Evolutionary conservation across 2,888 invertebrate species (phyloP), one percentile per base, ranked within the genome.

Genomic region (Synanthedon vespiformis): DNA sequence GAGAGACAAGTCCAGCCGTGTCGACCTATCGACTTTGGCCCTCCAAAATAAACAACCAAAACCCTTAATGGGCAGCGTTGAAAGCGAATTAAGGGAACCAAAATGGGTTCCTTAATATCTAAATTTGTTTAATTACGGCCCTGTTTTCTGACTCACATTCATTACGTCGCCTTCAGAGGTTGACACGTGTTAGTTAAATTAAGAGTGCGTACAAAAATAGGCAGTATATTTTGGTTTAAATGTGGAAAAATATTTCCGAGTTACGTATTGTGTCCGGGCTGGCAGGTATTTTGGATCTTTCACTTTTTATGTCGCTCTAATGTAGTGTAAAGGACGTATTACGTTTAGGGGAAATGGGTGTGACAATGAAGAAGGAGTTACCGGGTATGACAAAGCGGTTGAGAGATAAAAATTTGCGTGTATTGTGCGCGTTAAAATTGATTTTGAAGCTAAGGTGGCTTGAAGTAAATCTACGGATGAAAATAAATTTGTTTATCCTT

Each of bases 91-190:
- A 47, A 14, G 40, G 13, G 53, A 51, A 13, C 27, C 52, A 27
- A 51, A 41, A 56, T 52, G 48, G 41, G 49, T 40, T 56, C 52
- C 52, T 40, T 52, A 56, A 52, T 54, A 49, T 54, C 51, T 18
- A 12, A 54, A 53, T 52, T 57, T 50, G 63, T 65, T 72, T 74
- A 72, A 75, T 77, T 76, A 69, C 58, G 57, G 40, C 53, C 55
- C 55, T 53, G 53, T 67, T 70, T 70, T 72, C 70, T 65, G 57
- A 64, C 59, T 61, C 58, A 58, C 61, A 63, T 65, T 73, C 68
- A 65, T 72, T 68, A 69, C 67, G 67, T 71, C 68, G 66, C 65
- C 63, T 69, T 69, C 60, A 58, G 57, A 63, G 59, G 59, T 63
- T 66, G 68, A 73, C 74, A 66, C 67, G 65, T 67, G 56, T 58